A percentile compares a stretch with the other conserved stretches of the same genome.
phyloP scores from a whole-genome alignment of 2,888 invertebrate species.

The Diadegma fenestrale region DNA sequence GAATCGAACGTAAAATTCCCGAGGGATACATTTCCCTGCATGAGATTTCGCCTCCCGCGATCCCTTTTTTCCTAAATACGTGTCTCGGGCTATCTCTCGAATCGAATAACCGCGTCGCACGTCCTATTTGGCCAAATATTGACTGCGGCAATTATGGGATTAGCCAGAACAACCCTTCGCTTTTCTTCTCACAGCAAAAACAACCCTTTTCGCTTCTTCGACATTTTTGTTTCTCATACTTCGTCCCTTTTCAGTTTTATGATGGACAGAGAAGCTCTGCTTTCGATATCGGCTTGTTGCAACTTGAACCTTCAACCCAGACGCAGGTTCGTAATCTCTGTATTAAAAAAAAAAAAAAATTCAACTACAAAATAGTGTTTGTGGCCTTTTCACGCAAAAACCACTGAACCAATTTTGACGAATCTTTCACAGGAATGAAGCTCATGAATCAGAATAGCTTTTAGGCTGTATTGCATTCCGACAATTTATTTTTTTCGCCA shows the following conservation, averaged over 20 bases:
- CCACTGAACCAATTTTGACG: too few species aligned
- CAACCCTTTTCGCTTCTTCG: slow-evolving; percentile 23
- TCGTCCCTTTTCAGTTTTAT: slow-evolving; percentile 64
- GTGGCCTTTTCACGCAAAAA: too few species aligned
- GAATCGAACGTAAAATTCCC: slow-evolving; percentile 61
- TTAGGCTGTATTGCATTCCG: too few species aligned
- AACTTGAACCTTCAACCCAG: slow-evolving; percentile 81
- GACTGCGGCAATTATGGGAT: slow-evolving; percentile 58
- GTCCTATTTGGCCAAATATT: slow-evolving; percentile 61
- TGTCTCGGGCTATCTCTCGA: slow-evolving; percentile 25
- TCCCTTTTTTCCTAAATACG: slow-evolving; percentile 42
- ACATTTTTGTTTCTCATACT: slow-evolving; percentile 9
- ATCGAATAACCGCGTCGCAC: slow-evolving; percentile 45
- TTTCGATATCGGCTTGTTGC: slow-evolving; percentile 86
- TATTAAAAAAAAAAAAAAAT: too few species aligned
- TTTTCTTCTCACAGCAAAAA: slow-evolving; percentile 24
- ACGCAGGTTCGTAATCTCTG: slow-evolving; percentile 72
- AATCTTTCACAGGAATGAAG: too few species aligned
- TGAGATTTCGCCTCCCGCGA: slow-evolving; percentile 29
- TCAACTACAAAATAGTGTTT: too few species aligned
- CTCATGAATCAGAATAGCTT: too few species aligned
- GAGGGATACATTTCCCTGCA: slow-evolving; percentile 47
- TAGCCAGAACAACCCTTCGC: slow-evolving; percentile 59
- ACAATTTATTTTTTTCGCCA: too few species aligned
- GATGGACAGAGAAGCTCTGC: slow-evolving; percentile 86